Conservation (phyloP, 2,797 vertebrate genomes). For the Staurois parvus region DNA sequence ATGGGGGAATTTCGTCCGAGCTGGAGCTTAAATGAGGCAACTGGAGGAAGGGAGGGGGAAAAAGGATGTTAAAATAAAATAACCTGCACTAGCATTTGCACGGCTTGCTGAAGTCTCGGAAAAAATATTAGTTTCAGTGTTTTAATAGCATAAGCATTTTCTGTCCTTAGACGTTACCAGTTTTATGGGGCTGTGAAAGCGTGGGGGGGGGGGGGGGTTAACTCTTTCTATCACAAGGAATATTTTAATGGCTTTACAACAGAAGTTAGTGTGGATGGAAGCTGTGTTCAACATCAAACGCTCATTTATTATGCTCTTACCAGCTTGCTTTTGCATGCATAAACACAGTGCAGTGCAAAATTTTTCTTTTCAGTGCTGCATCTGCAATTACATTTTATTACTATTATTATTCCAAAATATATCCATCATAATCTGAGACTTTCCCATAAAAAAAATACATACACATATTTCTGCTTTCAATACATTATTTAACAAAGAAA, state of each 20-base stretch:
- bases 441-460: no score
- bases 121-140: neutral
- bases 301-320: neutral
- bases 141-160: slow-evolving; percentile 11
- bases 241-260: neutral
- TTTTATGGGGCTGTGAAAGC: neutral
- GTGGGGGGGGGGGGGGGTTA: neutral
- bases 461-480: no score
- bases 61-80: neutral
- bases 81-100: neutral
- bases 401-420: no score
- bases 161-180: neutral
- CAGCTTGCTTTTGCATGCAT: neutral
- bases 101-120: neutral
- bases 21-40: slow-evolving; percentile 42
- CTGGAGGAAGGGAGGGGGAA: neutral
- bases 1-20: slow-evolving; percentile 40
- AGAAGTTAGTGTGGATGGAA: neutral
- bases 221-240: neutral
- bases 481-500: no score
- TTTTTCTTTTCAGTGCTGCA: neutral
- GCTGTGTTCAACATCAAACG: neutral
- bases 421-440: no score
- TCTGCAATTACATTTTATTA: neutral
- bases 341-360: neutral